These are phyloP conservation scores for Sciurus carolinensis DNA, from an alignment of 2,797 vertebrate genomes.

Conservation along the genomic window DNA sequence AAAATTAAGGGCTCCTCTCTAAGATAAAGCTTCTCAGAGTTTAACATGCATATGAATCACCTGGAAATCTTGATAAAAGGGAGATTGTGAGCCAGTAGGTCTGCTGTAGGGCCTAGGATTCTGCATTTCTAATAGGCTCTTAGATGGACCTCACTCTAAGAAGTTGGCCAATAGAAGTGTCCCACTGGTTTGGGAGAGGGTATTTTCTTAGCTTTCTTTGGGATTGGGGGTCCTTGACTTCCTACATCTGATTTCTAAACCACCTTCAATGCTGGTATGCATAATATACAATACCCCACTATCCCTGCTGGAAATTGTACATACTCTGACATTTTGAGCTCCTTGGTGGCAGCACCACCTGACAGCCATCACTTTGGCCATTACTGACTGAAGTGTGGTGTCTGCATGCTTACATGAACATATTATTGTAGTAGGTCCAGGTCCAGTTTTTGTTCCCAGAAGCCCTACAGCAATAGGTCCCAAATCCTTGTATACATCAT, in stretches of 20 bases:
- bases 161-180: neutral
- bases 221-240: neutral
- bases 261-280: neutral
- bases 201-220: neutral
- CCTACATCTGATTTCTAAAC: neutral
- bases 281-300: neutral
- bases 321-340: constrained; percentile 12
- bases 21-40: neutral
- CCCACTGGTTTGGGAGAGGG: neutral
- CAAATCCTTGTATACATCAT: neutral
- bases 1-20: neutral
- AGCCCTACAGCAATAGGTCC: neutral
- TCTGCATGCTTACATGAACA: neutral
- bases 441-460: neutral
- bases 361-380: neutral
- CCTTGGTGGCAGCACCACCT: neutral
- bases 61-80: neutral
- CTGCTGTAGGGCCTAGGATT: neutral
- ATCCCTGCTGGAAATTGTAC: neutral
- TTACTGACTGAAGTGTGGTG: neutral
- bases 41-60: neutral
- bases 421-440: neutral
- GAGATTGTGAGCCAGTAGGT: neutral
- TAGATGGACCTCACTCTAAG: neutral
- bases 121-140: neutral